Conservation (phyloP, 2,113 vertebrate genomes). For the Stomatorhinus ivindoensis region DNA sequence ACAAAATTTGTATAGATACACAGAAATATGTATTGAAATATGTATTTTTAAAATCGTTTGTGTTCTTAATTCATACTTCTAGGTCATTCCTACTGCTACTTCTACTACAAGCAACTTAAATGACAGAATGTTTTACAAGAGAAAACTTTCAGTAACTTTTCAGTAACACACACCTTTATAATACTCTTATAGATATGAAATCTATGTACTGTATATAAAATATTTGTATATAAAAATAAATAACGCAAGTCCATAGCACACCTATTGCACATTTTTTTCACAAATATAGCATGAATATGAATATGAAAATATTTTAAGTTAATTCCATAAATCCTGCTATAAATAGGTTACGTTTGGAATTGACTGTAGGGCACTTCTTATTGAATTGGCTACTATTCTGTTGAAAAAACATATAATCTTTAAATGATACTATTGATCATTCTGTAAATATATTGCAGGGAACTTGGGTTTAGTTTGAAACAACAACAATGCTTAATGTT, state of each 20-base stretch:
- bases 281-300: conserved; percentile 4
- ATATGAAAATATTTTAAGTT: conserved; percentile 3
- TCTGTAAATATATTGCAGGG: not conserved
- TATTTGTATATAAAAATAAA: conserved; percentile 37
- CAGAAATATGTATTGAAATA: conserved; percentile 32
- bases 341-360: not conserved
- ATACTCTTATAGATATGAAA: conserved; percentile 29
- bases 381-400: not conserved
- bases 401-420: conserved; percentile 16
- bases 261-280: conserved; percentile 17
- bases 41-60: conserved; percentile 29
- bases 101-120: conserved; percentile 34
- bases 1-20: conserved; percentile 17
- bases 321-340: not conserved
- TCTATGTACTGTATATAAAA: conserved; percentile 27
- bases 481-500: not conserved
- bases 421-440: not conserved
- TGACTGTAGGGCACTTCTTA: not conserved
- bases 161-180: not conserved
- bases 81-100: conserved; percentile 27
- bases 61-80: conserved; percentile 25
- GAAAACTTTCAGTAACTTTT: conserved; percentile 10
- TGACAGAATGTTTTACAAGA: conserved; percentile 29
- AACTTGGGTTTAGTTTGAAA: not conserved
- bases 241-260: conserved; percentile 13